These are phyloP conservation scores for Trigoniulus corallinus DNA, from an alignment of 1,140 invertebrate genomes.

Conservation along the genomic window DNA sequence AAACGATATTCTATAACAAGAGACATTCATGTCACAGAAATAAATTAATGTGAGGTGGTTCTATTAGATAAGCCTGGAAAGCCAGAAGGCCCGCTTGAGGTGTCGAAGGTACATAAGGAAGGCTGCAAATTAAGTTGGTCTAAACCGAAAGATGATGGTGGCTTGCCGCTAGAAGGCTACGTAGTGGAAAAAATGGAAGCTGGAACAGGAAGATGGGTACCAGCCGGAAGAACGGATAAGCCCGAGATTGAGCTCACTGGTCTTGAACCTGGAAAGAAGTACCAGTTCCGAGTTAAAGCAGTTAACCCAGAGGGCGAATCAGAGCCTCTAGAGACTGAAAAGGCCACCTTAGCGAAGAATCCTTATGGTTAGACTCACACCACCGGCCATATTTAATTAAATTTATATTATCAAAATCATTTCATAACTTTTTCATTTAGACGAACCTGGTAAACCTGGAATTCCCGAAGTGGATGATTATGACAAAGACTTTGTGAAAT, in stretches of 20 bases:
- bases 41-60: not conserved
- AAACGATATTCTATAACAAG: too few relatives aligned
- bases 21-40: not conserved
- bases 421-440: constrained; percentile 24
- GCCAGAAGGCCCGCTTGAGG: constrained; percentile 85
- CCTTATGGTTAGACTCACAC: constrained; percentile 50
- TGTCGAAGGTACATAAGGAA: constrained; percentile 82
- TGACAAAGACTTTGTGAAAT: constrained; percentile 76
- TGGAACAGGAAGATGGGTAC: constrained; percentile 41
- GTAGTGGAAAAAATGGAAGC: constrained; percentile 85
- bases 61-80: constrained; percentile 70
- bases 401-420: not conserved
- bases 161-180: constrained; percentile 74
- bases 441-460: constrained; percentile 71
- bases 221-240: constrained; percentile 46
- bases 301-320: constrained; percentile 92
- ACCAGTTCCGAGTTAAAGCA: constrained; percentile 87
- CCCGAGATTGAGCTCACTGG: constrained; percentile 72
- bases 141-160: constrained; percentile 87
- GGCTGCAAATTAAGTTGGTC: constrained; percentile 91
- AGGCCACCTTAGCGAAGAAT: constrained; percentile 81
- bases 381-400: constrained; percentile 5
- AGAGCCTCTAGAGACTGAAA: constrained; percentile 74
- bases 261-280: constrained; percentile 78
- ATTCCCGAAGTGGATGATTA: constrained; percentile 85